phyloP scores from a whole-genome alignment of 2,888 invertebrate species.

The Spodoptera picta region DNA sequence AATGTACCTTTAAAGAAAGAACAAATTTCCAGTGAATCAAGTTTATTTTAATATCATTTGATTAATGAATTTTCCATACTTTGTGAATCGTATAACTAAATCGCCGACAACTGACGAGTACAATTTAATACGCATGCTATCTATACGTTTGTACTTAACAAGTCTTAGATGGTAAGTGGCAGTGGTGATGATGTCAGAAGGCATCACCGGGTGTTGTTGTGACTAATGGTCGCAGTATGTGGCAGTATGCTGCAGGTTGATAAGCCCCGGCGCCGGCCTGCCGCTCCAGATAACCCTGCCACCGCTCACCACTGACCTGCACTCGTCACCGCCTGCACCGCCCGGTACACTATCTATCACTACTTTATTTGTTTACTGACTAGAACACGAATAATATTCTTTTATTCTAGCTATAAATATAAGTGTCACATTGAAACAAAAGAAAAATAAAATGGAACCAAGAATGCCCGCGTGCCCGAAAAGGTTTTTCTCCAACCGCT shows the following conservation, averaged over 20 bases:
- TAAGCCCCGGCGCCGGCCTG: constrained; percentile 67
- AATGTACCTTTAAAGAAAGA: no score
- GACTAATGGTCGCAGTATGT: constrained; percentile 73
- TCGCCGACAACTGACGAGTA: no score
- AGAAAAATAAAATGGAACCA: constrained; percentile 1
- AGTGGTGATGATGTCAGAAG: constrained; percentile 40
- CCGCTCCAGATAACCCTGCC: constrained; percentile 60
- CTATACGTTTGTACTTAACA: no score
- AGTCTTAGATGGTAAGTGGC: constrained; percentile 10
- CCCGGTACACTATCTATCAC: constrained; percentile 26
- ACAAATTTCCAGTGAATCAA: no score
- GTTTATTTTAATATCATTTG: no score
- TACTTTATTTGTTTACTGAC: constrained; percentile 15
- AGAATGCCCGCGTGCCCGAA: constrained; percentile 10
- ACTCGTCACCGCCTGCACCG: constrained; percentile 23
- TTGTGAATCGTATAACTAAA: no score
- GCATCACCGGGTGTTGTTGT: constrained; percentile 50
- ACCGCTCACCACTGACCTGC: constrained; percentile 54
- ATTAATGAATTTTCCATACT: not conserved
- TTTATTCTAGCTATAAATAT: not conserved
- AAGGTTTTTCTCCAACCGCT: constrained; percentile 12
- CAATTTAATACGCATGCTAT: no score
- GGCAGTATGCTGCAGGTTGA: constrained; percentile 67
- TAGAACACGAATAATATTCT: constrained; percentile 8
- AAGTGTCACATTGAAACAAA: constrained; percentile 4